Base-by-base conservation (phyloP, 2,888 invertebrate genomes). In the Nymphalis polychloros region DNA sequence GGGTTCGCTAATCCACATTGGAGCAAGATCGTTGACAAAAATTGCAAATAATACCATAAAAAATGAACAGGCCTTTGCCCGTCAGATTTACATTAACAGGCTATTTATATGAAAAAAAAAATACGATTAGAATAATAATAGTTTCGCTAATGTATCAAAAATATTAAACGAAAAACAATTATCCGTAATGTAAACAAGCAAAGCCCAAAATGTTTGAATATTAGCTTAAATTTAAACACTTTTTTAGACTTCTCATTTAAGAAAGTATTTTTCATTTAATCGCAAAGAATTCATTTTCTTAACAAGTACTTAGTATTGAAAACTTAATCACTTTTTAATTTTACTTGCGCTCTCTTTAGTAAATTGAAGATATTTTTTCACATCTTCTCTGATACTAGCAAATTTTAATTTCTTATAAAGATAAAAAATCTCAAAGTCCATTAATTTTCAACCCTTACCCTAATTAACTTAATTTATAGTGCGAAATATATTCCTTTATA, bases 391-490 rank as follows among this genome's bases (percentile, higher is more conserved):
- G 47, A n/a, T 46, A 23, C 16, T 27, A 49, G 16, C 10, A 23
- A 59, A 16, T 31, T 64, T 57, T 35, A 48, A 63, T 35, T 52
- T 49, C 13, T 48, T 49, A 19, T 59, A 31, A 13, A 27, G 46
- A 31, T 50, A 63, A 53, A 57, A 59, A 59, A 19, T 50, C 50
- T 27, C 20, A 47, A 66, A 63, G 55, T 46, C 46, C 66, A 57
- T 75, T 71, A 57, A 72, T 73, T 67, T 67, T 71, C 66, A 57
- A 68, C 70, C 68, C 65, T 66, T 63, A 62, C 67, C 68, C 72
- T 72, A 73, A 73, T 72, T 71, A 75, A 69, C 69, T 63, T 63
- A 69, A 71, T 72, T 72, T 72, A 67, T 72, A 55, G 64, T 64
- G 20, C 41, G 31, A 62, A 65, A 53, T 35, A 49, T 59, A 47